phyloP scores from a whole-genome alignment of 2,888 invertebrate species.

The Salticus scenicus region DNA sequence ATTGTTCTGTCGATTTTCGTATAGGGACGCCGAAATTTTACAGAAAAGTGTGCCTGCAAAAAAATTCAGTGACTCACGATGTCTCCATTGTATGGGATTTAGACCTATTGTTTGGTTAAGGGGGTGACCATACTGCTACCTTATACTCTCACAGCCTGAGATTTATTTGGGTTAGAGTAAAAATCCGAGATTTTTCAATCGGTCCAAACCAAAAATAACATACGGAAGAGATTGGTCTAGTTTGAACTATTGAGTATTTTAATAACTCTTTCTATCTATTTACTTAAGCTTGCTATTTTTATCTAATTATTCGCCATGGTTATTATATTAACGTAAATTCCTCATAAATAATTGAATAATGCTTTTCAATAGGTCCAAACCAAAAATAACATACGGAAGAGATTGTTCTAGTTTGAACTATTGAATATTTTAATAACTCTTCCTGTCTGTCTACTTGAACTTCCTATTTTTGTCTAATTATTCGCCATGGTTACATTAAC shows the following conservation, averaged over 20 bases:
- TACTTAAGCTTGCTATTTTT: no score
- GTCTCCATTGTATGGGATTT: conserved; percentile 33
- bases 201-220: not conserved
- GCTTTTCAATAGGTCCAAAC: not conserved
- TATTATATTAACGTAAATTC: no score
- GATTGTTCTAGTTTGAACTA: not conserved
- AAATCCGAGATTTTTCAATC: conserved; percentile 24
- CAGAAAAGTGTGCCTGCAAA: conserved; percentile 21
- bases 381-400: not conserved
- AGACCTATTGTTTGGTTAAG: conserved; percentile 19
- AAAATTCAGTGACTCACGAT: conserved; percentile 39
- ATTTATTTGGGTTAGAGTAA: conserved; percentile 55
- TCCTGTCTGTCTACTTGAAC: no score
- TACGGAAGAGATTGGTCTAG: not conserved
- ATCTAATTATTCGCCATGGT: no score
- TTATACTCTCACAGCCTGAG: conserved; percentile 10
- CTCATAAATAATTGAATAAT: no score
- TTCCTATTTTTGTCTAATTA: no score
- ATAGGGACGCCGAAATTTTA: conserved; percentile 20
- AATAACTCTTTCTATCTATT: no score
- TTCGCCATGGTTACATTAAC: no score
- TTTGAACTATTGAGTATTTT: no score
- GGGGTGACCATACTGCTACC: conserved; percentile 31
- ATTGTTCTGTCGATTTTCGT: conserved; percentile 28
- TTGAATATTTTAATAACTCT: no score